These are phyloP conservation scores for Anoura caudifer DNA, from an alignment of 2,113 vertebrate genomes.

Conservation along the genomic window DNA sequence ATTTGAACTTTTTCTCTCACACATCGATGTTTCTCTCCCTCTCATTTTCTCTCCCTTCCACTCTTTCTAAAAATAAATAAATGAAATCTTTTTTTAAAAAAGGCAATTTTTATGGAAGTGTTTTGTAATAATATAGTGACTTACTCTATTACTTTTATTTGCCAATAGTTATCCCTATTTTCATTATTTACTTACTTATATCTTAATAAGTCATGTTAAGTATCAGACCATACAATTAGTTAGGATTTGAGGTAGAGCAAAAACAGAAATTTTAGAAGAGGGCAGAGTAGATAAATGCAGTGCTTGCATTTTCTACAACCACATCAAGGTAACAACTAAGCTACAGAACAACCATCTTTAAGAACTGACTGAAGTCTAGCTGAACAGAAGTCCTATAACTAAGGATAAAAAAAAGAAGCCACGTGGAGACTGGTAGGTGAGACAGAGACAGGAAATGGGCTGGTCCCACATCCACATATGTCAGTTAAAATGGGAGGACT, in stretches of 20 bases:
- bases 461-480: background rate
- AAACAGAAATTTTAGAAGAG: background rate
- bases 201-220: background rate
- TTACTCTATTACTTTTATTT: conserved; percentile 9
- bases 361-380: background rate
- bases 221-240: background rate
- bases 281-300: background rate
- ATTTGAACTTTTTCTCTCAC: background rate
- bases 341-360: background rate
- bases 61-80: too few species aligned
- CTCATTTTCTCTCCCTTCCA: too few species aligned
- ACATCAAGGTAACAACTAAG: background rate
- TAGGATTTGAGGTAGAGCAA: background rate
- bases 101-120: background rate
- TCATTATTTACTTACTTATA: background rate
- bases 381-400: too few species aligned
- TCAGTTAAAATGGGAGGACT: background rate
- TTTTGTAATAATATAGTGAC: background rate
- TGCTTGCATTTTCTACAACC: background rate
- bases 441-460: background rate
- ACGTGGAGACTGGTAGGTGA: too few species aligned
- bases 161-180: background rate
- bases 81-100: background rate
- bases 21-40: too few species aligned
- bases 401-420: too few species aligned